Conservation (phyloP, 2,113 vertebrate genomes). For the Boleophthalmus pectinirostris region DNA sequence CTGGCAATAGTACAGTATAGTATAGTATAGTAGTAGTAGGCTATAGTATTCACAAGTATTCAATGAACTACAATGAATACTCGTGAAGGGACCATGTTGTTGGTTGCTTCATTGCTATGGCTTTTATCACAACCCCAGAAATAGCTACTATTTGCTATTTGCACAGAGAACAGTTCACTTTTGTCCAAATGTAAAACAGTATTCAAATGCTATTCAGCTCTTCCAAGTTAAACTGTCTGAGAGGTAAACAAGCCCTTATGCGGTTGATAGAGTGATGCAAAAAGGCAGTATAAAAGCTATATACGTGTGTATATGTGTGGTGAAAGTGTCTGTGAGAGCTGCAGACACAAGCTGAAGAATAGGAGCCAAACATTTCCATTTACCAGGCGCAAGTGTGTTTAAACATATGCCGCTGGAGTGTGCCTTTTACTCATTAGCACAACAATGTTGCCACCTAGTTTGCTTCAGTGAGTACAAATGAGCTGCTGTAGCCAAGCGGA, state of each 20-base stretch:
- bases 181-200: background rate
- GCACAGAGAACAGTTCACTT: background rate
- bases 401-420: conserved; percentile 39
- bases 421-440: conserved; percentile 61
- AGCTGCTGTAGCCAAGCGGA: conserved; percentile 51
- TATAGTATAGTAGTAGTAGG: too few relatives aligned
- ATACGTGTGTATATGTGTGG: background rate
- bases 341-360: background rate
- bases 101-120: too few relatives aligned
- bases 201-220: background rate
- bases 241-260: background rate
- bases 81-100: too few relatives aligned
- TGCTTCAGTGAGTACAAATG: conserved; percentile 61
- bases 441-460: conserved; percentile 43
- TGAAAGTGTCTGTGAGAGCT: background rate
- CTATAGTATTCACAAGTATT: too few relatives aligned
- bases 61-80: too few relatives aligned
- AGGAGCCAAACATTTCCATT: conserved; percentile 46
- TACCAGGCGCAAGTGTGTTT: conserved; percentile 33
- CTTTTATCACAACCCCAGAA: too few relatives aligned
- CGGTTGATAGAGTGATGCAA: conserved; percentile 24
- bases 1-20: too few relatives aligned
- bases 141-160: too few relatives aligned
- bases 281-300: background rate
- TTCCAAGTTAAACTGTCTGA: background rate